phyloP scores from a whole-genome alignment of 2,797 vertebrate species.

The Hyperoplus immaculatus region DNA sequence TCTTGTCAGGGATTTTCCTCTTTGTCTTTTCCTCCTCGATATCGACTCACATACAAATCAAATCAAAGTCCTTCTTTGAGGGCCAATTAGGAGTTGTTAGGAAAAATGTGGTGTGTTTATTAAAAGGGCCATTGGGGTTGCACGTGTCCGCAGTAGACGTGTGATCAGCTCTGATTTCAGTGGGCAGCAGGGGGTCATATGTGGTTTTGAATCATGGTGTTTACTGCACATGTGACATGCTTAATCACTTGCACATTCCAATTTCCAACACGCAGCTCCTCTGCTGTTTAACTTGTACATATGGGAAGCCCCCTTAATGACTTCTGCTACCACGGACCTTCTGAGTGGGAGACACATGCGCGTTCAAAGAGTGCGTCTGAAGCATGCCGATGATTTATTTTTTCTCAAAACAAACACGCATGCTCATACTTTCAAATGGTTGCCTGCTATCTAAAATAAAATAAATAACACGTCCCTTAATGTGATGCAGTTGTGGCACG shows the following conservation, averaged over 20 bases:
- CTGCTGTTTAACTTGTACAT: slow-evolving; percentile 43
- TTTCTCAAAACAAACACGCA: slow-evolving; percentile 12
- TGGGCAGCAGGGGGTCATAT: slow-evolving; percentile 29
- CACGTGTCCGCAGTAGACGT: slow-evolving; percentile 24
- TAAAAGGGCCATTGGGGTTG: slow-evolving; percentile 35
- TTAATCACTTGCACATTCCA: slow-evolving; percentile 68
- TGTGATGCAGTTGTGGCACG: slow-evolving; percentile 35
- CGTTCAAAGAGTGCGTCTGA: slow-evolving; percentile 40
- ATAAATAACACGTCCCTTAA: slow-evolving; percentile 20
- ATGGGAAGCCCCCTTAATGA: slow-evolving; percentile 47
- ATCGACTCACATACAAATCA: slow-evolving; percentile 47
- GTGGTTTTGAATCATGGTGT: slow-evolving; percentile 64
- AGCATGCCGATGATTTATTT: slow-evolving; percentile 4
- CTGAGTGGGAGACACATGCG: slow-evolving; percentile 36
- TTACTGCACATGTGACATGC: slow-evolving; percentile 64
- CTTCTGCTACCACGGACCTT: slow-evolving; percentile 36
- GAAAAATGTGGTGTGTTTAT: slow-evolving; percentile 57
- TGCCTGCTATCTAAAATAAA: not conserved
- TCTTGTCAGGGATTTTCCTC: slow-evolving; percentile 52
- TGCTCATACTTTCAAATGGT: slow-evolving; percentile 5
- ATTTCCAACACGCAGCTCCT: slow-evolving; percentile 40
- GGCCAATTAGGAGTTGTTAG: slow-evolving; percentile 53
- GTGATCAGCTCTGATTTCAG: slow-evolving; percentile 36
- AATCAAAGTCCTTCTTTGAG: slow-evolving; percentile 57
- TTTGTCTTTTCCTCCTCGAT: slow-evolving; percentile 33